These are phyloP conservation scores for Hylyphantes graminicola DNA, from an alignment of 1,140 invertebrate genomes.

Conservation along the genomic window DNA sequence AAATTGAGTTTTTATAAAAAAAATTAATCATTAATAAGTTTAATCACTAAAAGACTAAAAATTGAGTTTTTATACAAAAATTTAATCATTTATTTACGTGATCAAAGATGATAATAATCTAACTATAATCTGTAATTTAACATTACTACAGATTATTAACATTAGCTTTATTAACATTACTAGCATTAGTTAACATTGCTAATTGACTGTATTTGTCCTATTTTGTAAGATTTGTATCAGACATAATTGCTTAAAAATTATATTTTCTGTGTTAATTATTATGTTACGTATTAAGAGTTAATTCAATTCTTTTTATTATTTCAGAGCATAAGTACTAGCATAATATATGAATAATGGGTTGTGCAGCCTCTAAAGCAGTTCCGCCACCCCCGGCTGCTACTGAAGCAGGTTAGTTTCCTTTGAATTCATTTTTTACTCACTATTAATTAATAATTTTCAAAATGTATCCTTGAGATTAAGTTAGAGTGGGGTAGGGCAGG, in stretches of 20 bases:
- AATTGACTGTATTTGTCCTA: background rate
- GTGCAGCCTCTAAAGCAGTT: slow-evolving; percentile 49
- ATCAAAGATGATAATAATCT: no score
- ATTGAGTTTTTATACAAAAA: no score
- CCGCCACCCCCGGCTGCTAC: slow-evolving; percentile 3
- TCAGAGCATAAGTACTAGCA: background rate
- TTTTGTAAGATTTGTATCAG: background rate
- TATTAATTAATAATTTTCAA: background rate
- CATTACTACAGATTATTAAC: no score
- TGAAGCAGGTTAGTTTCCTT: slow-evolving; percentile 7
- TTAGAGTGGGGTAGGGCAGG: no score
- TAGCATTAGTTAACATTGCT: no score
- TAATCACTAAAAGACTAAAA: no score
- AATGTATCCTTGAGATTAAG: background rate
- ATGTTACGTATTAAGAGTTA: background rate
- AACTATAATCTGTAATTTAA: no score
- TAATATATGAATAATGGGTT: slow-evolving; percentile 23
- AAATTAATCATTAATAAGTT: no score
- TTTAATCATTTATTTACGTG: no score
- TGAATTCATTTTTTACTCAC: background rate
- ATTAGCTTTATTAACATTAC: no score
- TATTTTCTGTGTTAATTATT: background rate
- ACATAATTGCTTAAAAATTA: background rate
- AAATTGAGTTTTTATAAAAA: no score
- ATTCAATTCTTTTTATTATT: background rate